These are phyloP conservation scores for Otolemur garnettii DNA, from an alignment of 2,113 vertebrate genomes.

Conservation along the genomic window DNA sequence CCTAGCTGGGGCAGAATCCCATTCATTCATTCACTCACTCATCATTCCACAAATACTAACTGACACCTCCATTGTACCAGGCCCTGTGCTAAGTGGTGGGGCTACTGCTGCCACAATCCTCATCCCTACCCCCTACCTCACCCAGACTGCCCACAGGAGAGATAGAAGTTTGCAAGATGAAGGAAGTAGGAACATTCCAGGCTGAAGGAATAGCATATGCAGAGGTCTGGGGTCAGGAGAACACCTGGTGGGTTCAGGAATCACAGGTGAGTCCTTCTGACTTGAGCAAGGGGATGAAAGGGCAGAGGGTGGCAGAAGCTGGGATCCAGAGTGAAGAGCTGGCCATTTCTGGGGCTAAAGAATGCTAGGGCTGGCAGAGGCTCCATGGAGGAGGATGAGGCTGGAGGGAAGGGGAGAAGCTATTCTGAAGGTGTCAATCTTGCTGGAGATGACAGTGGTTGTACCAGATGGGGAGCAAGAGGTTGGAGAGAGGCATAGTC, in stretches of 20 bases:
- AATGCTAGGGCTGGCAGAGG: neutral
- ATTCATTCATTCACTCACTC: neutral
- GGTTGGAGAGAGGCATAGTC: no score
- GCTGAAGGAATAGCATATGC: neutral
- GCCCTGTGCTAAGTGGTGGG: no score
- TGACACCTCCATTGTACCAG: neutral
- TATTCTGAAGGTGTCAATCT: neutral
- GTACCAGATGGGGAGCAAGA: neutral
- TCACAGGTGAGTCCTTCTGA: no score
- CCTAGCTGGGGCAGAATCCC: rapidly evolving
- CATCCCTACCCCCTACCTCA: rapidly evolving
- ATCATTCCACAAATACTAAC: neutral
- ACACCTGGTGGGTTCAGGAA: rapidly evolving
- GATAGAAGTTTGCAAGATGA: rapidly evolving
- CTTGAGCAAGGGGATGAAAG: neutral
- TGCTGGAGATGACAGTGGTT: rapidly evolving
- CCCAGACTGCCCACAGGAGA: neutral
- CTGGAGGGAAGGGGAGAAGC: neutral
- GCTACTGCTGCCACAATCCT: neutral
- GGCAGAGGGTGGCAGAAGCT: no score
- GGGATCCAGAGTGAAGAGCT: no score
- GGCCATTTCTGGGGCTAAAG: rapidly evolving
- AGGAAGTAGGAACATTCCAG: neutral
- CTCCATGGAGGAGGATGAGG: rapidly evolving
- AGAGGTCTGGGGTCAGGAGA: rapidly evolving